Evolutionary conservation across 2,113 vertebrate genomes (phyloP).

Genomic region (Mesocricetus auratus): DNA sequence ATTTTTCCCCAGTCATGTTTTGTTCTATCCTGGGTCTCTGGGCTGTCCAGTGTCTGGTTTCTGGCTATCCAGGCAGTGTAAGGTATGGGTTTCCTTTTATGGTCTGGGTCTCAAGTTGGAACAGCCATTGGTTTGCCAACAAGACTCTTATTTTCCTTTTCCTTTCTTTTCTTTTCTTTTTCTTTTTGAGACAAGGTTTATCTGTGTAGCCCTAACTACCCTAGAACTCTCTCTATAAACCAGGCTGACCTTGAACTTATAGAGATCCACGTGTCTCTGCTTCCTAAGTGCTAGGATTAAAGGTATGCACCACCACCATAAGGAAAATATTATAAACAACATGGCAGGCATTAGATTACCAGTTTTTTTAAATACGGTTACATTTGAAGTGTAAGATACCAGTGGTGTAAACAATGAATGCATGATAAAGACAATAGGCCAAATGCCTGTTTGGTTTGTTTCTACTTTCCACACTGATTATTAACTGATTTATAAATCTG

Average conservation of each 20-base stretch:
- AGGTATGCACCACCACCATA: neutral
- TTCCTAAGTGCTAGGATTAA: neutral
- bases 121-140: neutral
- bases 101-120: neutral
- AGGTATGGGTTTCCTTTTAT: neutral
- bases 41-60: neutral
- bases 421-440: neutral
- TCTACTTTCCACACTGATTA: neutral
- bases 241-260: neutral
- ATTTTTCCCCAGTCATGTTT: neutral
- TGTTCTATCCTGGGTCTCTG: neutral
- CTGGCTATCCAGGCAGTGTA: neutral
- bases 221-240: neutral
- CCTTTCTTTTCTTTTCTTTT: neutral
- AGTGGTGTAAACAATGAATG: neutral
- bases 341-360: neutral
- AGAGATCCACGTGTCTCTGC: neutral
- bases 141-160: neutral
- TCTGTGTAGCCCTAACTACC: neutral
- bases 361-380: neutral
- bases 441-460: neutral
- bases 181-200: neutral
- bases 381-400: neutral
- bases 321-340: neutral
- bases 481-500: neutral